A percentile compares a stretch with the other conserved stretches of the same genome.
Evolutionary conservation across 92 coral and sea anemone genomes (phyloP).

Genomic region (Pocillopora grandis): DNA sequence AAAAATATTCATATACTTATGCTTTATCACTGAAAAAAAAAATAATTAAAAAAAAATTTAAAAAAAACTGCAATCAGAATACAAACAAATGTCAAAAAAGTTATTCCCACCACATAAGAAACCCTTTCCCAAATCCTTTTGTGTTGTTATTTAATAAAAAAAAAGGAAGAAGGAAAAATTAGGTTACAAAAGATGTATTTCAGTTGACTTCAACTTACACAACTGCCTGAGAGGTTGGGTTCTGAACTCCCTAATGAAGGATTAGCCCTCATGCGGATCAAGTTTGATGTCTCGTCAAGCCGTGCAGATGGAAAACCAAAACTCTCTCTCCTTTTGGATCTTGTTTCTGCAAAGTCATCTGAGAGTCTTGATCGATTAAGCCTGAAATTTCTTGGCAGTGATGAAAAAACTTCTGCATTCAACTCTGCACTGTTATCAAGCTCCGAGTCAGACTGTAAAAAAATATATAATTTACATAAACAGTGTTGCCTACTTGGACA

Average conservation of each 20-base stretch:
- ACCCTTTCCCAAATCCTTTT: too few species aligned
- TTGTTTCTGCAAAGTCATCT: conserved; percentile 79
- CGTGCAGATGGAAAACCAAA: conserved; percentile 70
- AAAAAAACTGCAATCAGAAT: too few species aligned
- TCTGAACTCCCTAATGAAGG: conserved; percentile 93
- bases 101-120: too few species aligned
- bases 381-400: conserved; percentile 93
- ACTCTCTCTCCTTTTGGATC: conserved; percentile 74
- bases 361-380: conserved; percentile 73
- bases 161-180: too few species aligned
- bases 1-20: too few species aligned
- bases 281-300: conserved; percentile 86
- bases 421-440: conserved; percentile 80
- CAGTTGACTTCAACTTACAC: conserved; percentile 64
- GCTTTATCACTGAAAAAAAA: too few species aligned
- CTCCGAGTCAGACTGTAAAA: conserved; percentile 68
- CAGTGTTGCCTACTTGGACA: neutral
- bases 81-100: too few species aligned
- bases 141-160: too few species aligned
- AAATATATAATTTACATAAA: neutral
- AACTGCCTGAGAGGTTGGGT: conserved; percentile 91
- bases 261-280: conserved; percentile 92
- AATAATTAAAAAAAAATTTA: too few species aligned
- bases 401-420: conserved; percentile 82
- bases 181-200: too few species aligned